Conservation (phyloP, 2,888 invertebrate genomes). For the Hirtodrosophila trivittata region DNA sequence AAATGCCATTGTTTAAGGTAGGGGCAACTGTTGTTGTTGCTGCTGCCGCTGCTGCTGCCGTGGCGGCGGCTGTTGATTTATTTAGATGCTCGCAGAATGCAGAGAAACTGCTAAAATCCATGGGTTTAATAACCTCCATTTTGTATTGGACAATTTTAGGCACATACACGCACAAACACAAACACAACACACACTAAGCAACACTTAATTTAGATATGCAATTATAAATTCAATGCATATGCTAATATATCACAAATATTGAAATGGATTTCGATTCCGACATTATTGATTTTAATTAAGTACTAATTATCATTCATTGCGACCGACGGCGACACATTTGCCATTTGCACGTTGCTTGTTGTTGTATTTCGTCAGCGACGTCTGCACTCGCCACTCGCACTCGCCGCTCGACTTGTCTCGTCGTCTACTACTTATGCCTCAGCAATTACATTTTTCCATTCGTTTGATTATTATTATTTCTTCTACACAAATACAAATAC, state of each 20-base stretch:
- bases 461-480: constrained; percentile 74
- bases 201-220: constrained; percentile 26
- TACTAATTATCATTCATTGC: constrained; percentile 76
- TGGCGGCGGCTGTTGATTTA: constrained; percentile 73
- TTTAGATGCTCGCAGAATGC: constrained; percentile 82
- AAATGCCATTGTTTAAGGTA: constrained; percentile 77
- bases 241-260: constrained; percentile 48
- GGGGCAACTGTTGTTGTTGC: constrained; percentile 43
- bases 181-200: not conserved
- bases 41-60: constrained; percentile 55
- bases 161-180: constrained; percentile 30
- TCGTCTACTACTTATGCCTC: constrained; percentile 59
- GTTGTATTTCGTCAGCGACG: constrained; percentile 32
- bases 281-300: constrained; percentile 78
- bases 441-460: constrained; percentile 75
- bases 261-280: constrained; percentile 59
- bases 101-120: constrained; percentile 82
- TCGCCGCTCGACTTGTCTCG: constrained; percentile 41
- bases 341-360: constrained; percentile 64
- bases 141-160: constrained; percentile 43
- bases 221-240: constrained; percentile 24
- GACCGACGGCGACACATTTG: constrained; percentile 56
- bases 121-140: constrained; percentile 83
- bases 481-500: constrained; percentile 36
- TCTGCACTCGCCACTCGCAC: constrained; percentile 41